phyloP scores from a whole-genome alignment of 92 coral and sea anemone species.

The Porites rus region DNA sequence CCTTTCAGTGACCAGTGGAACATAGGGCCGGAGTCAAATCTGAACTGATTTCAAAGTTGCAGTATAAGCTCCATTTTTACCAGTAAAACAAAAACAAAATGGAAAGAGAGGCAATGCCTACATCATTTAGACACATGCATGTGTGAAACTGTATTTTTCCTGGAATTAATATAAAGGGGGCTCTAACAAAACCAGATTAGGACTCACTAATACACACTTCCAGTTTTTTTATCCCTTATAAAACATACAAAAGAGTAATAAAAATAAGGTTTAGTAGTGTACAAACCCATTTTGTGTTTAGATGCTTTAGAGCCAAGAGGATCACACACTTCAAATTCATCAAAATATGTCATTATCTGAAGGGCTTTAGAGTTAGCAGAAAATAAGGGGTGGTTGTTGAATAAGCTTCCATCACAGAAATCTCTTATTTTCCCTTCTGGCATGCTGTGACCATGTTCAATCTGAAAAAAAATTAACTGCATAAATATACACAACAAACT shows the following conservation, averaged over 20 bases:
- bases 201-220: background rate
- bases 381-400: constrained; percentile 61
- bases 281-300: constrained; percentile 65
- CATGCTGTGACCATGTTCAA: constrained; percentile 60
- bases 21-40: no score
- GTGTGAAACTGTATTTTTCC: no score
- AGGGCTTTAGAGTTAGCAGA: constrained; percentile 46
- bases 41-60: no score
- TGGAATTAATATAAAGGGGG: no score
- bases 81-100: no score
- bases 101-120: no score
- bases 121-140: no score
- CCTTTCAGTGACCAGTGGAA: no score
- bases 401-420: constrained; percentile 67
- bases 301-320: constrained; percentile 67
- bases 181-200: no score
- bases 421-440: constrained; percentile 65
- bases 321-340: constrained; percentile 73
- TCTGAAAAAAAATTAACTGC: constrained; percentile 32
- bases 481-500: no score
- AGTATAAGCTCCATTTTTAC: no score
- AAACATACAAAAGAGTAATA: no score
- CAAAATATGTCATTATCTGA: constrained; percentile 64
- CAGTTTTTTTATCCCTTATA: background rate
- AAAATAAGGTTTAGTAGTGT: background rate